phyloP scores from a whole-genome alignment of 2,888 invertebrate species.

The Candidula unifasciata region DNA sequence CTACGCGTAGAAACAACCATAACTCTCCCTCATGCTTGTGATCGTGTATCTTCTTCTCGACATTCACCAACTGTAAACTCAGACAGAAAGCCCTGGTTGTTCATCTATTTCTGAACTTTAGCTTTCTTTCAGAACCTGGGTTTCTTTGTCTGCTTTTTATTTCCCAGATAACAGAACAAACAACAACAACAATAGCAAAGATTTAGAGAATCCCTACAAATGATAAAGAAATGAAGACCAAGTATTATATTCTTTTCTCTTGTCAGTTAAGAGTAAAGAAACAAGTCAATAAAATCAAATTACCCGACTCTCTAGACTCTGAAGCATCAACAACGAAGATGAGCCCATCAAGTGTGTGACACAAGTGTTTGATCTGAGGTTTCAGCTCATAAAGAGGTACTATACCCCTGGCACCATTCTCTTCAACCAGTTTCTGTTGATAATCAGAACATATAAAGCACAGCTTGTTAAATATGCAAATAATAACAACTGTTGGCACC shows the following conservation, averaged over 20 bases:
- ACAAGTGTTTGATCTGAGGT: conserved; percentile 71
- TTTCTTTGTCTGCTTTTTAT: no score
- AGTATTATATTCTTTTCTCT: not conserved
- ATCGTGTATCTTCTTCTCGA: no score
- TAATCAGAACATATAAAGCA: not conserved
- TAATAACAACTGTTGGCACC: not conserved
- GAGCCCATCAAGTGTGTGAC: conserved; percentile 73
- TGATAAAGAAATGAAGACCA: not conserved
- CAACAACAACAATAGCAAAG: no score
- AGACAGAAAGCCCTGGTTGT: no score
- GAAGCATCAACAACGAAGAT: conserved; percentile 75
- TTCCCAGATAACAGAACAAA: no score
- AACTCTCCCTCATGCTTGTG: no score
- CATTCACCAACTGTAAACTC: no score
- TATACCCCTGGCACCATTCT: conserved; percentile 4
- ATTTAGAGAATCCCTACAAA: no score
- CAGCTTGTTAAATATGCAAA: not conserved
- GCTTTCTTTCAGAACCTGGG: no score
- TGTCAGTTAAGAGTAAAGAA: not conserved
- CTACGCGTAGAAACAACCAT: no score
- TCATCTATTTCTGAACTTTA: no score
- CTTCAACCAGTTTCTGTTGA: conserved; percentile 11
- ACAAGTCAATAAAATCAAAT: conserved; percentile 11
- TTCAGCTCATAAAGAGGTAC: conserved; percentile 63
- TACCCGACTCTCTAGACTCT: conserved; percentile 56